phyloP scores from a whole-genome alignment of 2,888 invertebrate genomes.

The Ochropacha duplaris region DNA sequence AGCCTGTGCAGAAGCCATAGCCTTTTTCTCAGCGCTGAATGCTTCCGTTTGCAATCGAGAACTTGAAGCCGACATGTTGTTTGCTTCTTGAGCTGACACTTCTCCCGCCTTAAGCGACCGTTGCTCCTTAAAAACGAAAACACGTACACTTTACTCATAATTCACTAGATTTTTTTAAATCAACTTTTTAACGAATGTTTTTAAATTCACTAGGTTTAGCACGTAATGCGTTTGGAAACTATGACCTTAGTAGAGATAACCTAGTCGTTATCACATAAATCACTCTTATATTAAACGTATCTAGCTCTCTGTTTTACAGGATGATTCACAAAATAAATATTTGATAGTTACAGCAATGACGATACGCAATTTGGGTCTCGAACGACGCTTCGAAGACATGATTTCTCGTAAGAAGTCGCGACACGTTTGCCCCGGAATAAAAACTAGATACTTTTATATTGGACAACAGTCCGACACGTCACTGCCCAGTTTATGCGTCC shows the following conservation, averaged over 20 bases:
- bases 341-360: constrained; percentile 73
- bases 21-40: constrained; percentile 92
- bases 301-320: constrained; percentile 46
- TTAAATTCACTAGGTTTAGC: background rate
- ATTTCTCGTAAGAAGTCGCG: constrained; percentile 49
- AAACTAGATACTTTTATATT: constrained; percentile 64
- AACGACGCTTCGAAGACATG: constrained; percentile 73
- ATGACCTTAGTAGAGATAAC: constrained; percentile 41
- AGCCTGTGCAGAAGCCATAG: constrained; percentile 89
- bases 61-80: constrained; percentile 92
- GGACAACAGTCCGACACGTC: constrained; percentile 65
- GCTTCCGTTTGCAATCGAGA: constrained; percentile 93
- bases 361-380: constrained; percentile 75
- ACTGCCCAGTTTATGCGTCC: constrained; percentile 64
- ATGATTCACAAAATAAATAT: constrained; percentile 67
- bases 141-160: background rate
- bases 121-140: constrained; percentile 86
- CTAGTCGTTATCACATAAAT: constrained; percentile 51
- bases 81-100: constrained; percentile 92
- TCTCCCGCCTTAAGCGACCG: constrained; percentile 92
- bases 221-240: constrained; percentile 8
- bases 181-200: background rate
- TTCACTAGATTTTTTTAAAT: background rate
- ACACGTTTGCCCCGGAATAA: constrained; percentile 58
- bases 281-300: constrained; percentile 43